Evolutionary conservation across 2,888 invertebrate species (phyloP).

Genomic region (Carabus problematicus): DNA sequence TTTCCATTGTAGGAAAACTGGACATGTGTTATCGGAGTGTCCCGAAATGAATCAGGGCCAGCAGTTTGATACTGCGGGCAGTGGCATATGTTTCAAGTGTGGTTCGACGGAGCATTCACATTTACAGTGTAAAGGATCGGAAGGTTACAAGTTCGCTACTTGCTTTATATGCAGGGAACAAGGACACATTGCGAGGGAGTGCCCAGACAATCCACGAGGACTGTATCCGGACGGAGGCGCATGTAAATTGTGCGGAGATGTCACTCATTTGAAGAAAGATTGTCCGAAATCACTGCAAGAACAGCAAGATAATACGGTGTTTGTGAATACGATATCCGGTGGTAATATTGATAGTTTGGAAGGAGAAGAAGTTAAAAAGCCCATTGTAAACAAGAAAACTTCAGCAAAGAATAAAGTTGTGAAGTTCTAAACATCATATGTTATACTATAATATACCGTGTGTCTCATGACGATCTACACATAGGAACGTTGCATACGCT

Average conservation of each 20-base stretch:
- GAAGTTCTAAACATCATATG: conserved; percentile 49
- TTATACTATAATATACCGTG: no score
- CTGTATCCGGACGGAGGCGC: conserved; percentile 84
- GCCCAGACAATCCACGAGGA: conserved; percentile 87
- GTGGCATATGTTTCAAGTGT: conserved; percentile 86
- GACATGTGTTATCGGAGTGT: conserved; percentile 83
- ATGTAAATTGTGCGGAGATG: conserved; percentile 85
- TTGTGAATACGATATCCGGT: conserved; percentile 50
- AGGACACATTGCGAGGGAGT: conserved; percentile 88
- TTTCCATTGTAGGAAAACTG: conserved; percentile 79
- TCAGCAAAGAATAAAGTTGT: conserved; percentile 51
- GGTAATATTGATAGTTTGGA: conserved; percentile 53
- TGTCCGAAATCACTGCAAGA: conserved; percentile 67
- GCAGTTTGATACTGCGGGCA: conserved; percentile 57
- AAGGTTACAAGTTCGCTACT: conserved; percentile 79
- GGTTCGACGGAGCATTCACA: conserved; percentile 87
- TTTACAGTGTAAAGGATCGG: conserved; percentile 74
- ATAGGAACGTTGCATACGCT: no score
- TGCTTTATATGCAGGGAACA: conserved; percentile 89
- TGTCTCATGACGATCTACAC: no score
- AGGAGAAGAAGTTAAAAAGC: conserved; percentile 40
- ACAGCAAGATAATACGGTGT: conserved; percentile 50
- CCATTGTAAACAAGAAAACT: conserved; percentile 29
- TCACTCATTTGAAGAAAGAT: conserved; percentile 83
- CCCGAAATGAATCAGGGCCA: conserved; percentile 69